A percentile compares a stretch with the other conserved stretches of the same genome.
phyloP scores from a whole-genome alignment of 2,113 vertebrate genomes.

The Daubentonia madagascariensis region DNA sequence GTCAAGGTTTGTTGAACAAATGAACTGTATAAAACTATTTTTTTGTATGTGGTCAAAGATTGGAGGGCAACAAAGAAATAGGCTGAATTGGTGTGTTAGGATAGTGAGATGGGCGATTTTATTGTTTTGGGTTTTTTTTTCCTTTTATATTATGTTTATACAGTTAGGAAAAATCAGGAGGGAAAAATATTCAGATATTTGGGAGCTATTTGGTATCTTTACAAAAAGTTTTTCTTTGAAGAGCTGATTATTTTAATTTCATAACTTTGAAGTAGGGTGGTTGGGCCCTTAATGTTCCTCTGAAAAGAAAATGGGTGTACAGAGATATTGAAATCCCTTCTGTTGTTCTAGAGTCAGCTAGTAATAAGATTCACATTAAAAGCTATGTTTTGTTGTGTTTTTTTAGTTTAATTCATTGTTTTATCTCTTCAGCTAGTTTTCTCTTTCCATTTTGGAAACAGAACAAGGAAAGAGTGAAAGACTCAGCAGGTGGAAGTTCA shows the following conservation, averaged over 20 bases:
- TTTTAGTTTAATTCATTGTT: slow-evolving; percentile 37
- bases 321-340: slow-evolving; percentile 65
- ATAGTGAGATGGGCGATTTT: background rate
- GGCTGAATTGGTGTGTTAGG: background rate
- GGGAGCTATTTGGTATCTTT: slow-evolving; percentile 54
- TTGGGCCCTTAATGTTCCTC: slow-evolving; percentile 57
- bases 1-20: background rate
- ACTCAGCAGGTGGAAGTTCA: background rate
- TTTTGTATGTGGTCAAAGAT: background rate
- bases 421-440: slow-evolving; percentile 45
- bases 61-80: slow-evolving; percentile 10
- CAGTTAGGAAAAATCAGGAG: slow-evolving; percentile 27
- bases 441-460: slow-evolving; percentile 51
- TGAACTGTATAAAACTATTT: background rate
- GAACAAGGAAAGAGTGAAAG: background rate
- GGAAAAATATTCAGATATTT: slow-evolving; percentile 58
- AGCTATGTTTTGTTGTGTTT: background rate
- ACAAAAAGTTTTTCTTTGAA: slow-evolving; percentile 66
- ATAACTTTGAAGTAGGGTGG: slow-evolving; percentile 46
- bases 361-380: slow-evolving; percentile 61
- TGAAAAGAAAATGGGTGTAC: slow-evolving; percentile 67
- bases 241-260: slow-evolving; percentile 69
- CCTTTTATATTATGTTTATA: slow-evolving; percentile 30
- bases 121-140: background rate
- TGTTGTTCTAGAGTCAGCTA: slow-evolving; percentile 58